Evolutionary conservation across 2,888 invertebrate species (phyloP), one percentile per base, ranked within the genome.

Genomic region (Dryocosmus kuriphilus): DNA sequence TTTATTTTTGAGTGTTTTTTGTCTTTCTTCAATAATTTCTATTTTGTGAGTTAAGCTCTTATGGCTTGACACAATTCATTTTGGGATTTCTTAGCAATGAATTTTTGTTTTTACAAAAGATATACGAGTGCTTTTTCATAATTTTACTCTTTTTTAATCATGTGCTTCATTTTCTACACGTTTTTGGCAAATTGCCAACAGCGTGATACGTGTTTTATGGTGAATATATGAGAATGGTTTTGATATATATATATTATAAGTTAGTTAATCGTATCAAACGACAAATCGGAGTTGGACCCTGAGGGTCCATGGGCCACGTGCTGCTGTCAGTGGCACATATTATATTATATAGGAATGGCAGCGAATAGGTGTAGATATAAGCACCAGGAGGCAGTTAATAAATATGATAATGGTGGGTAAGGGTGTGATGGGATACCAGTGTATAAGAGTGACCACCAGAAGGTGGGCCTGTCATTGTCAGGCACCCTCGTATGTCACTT

Each of bases 321-420:
- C 90, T 88, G 90, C 91, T 91, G 91, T 91, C 91, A 91, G 82
- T 84, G 85, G 86, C 91, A 91, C 89, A 89, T 89, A 90, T 90
- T 90, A 89, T 90, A 89, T 91, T 90, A 90, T 90, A 89, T 89
- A 89, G 89, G 87, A 89, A 90, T 90, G 88, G 81, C 79, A 81
- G 86, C 87, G 86, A 88, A 89, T 89, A 88, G 90, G 91, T 91
- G 89, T 89, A 88, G 88, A 88, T 90, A 89, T 90, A 90, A 90
- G 87, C 88, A 86, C 85, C 85, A 85, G 80, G 86, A 88, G 86
- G 87, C 90, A 89, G 90, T 91, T 91, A 91, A 91, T 91, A 91
- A 91, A 91, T 91, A 91, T 91, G 90, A 91, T 91, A 91, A 91
- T 91, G 87, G 88, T 86, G 87, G 82, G 84, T 83, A 71, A 71